Base-by-base conservation (phyloP, 2,113 vertebrate genomes). In the Hydropotes inermis region DNA sequence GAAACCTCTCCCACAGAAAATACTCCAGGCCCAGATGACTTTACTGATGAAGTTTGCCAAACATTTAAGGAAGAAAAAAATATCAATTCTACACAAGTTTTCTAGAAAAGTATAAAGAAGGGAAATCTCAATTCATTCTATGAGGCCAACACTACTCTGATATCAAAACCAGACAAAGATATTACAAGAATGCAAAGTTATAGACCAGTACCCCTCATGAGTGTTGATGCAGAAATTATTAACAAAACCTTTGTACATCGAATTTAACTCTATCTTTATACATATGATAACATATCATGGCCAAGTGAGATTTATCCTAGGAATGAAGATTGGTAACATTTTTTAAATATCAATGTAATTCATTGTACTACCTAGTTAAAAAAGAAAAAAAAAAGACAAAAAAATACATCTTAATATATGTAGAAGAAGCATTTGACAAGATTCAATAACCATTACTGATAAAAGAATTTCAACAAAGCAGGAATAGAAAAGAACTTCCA, bases 21-120 rank as follows among this genome's bases (percentile, higher is more conserved):
- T 64, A 79, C 30, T 67, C 12, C 21, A 94, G 57, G 64, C 52
- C 36, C 27, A 79, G 39, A n/a, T 61, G 33, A 43, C 36, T 94
- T 91, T 94, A 74, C 23, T 79, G 58, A 89, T 89, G 36, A 85
- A 47, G 17, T 70, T 19, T 81, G 54, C 36, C 43, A 91, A 91
- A 97, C 19, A 61, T 91, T 91, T 83, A 93, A 91, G 86, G 89
- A 92, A 74, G 64, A 74, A 81, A 92, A 30, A 87, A 55, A 67
- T 54, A 93, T 6, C 43, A 92, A 61, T 36, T 94, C 36, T 61
- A 60, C 45, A 50, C 10, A 93, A 89, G 82, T 64, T 95, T 76
- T 93, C 28, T 91, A 74, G 94, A 89, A 91, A 88, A 45, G 28
- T 30, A 78, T 21, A 52, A 67, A 70, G 8, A 30, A 90, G 5